A percentile compares a stretch with the other conserved stretches of the same genome.
phyloP scores from a whole-genome alignment of 1,140 invertebrate genomes.

The Lethrus apterus region DNA sequence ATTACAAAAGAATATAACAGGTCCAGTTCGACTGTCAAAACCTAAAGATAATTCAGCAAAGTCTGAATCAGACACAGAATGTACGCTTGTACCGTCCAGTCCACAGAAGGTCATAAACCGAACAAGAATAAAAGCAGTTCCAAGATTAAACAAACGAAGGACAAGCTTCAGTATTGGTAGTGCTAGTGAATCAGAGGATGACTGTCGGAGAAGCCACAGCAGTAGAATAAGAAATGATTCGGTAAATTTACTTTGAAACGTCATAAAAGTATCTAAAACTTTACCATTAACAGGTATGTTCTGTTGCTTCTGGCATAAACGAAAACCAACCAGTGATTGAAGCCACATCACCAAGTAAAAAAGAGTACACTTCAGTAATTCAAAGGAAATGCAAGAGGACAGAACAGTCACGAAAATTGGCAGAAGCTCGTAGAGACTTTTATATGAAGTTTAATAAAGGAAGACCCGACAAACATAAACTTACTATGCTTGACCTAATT shows the following conservation, averaged over 20 bases:
- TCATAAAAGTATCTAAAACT: conserved; percentile 5
- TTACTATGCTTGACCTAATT: conserved; percentile 87
- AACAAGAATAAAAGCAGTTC: conserved; percentile 34
- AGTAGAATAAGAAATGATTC: conserved; percentile 37
- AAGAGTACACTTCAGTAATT: conserved; percentile 26
- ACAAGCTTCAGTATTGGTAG: conserved; percentile 31
- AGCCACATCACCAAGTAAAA: conserved; percentile 17
- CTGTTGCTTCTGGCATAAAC: conserved; percentile 20
- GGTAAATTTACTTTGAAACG: conserved; percentile 21
- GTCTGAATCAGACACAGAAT: conserved; percentile 27
- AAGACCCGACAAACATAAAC: conserved; percentile 54
- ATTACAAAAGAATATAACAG: too few species aligned
- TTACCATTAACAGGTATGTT: conserved; percentile 24
- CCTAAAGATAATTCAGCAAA: neutral
- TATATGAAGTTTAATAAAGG: conserved; percentile 48
- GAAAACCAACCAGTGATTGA: conserved; percentile 5
- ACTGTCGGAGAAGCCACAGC: conserved; percentile 24
- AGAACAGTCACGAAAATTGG: conserved; percentile 47
- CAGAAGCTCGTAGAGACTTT: conserved; percentile 51
- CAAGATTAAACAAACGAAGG: conserved; percentile 30
- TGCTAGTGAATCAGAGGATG: conserved; percentile 41
- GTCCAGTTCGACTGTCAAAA: too few species aligned
- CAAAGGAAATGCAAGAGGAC: conserved; percentile 34
- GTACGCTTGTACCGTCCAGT: conserved; percentile 32
- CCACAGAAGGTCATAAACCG: conserved; percentile 35